A percentile compares a stretch with the other conserved stretches of the same genome.
Evolutionary conservation across 1,140 invertebrate genomes (phyloP).

Genomic region (Pseudomyrmex gracilis): DNA sequence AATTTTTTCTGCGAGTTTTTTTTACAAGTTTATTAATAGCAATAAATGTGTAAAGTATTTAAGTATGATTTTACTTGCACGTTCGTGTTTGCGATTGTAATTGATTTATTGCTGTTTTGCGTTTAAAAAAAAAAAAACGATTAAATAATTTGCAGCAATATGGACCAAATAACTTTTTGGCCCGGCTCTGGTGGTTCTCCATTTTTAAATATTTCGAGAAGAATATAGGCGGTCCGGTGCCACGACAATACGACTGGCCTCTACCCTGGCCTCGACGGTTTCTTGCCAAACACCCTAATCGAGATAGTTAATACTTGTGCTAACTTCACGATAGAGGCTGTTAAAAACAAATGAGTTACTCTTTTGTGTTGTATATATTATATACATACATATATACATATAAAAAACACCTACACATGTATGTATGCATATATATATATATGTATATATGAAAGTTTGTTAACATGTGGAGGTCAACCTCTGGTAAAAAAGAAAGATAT

Average conservation of each 20-base stretch:
- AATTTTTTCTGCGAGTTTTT: neutral
- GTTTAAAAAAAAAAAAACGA: neutral
- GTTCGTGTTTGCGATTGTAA: neutral
- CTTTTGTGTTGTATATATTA: slow-evolving; percentile 60
- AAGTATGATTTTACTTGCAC: too few species aligned
- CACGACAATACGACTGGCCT: slow-evolving; percentile 94
- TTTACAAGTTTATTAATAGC: neutral
- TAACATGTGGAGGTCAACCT: slow-evolving; percentile 61
- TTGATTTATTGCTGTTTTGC: slow-evolving; percentile 42
- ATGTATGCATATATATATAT: slow-evolving; percentile 48
- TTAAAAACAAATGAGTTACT: slow-evolving; percentile 69
- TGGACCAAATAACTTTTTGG: slow-evolving; percentile 89
- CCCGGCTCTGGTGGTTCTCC: slow-evolving; percentile 94
- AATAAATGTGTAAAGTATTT: too few species aligned
- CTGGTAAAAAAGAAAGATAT: slow-evolving; percentile 56
- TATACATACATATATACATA: slow-evolving; percentile 39
- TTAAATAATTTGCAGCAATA: slow-evolving; percentile 85
- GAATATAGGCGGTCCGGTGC: slow-evolving; percentile 92
- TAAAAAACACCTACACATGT: slow-evolving; percentile 28
- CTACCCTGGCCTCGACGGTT: slow-evolving; percentile 92
- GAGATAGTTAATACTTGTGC: slow-evolving; percentile 87
- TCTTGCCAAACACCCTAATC: slow-evolving; percentile 87
- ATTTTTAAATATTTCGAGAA: slow-evolving; percentile 94
- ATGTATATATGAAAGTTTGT: slow-evolving; percentile 58
- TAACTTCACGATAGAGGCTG: slow-evolving; percentile 76